These are phyloP conservation scores for Periparus ater DNA, from an alignment of 2,797 vertebrate genomes.

Conservation along the genomic window DNA sequence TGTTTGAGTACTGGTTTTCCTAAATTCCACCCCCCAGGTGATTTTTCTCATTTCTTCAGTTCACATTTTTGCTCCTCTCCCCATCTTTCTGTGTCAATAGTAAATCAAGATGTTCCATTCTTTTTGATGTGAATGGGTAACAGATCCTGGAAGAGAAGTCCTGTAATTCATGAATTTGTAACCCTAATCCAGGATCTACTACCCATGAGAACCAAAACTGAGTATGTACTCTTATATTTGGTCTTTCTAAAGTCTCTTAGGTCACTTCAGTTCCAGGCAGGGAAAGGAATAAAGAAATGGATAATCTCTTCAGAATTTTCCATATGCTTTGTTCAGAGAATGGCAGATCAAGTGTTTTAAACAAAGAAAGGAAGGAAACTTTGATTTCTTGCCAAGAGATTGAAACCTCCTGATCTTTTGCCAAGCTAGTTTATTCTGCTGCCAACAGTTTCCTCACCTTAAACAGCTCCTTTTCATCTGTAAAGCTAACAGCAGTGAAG, in stretches of 20 bases:
- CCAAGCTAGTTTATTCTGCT: slow-evolving; percentile 17
- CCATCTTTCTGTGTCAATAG: not conserved
- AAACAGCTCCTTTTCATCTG: slow-evolving; percentile 18
- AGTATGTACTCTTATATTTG: not conserved
- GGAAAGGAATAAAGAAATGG: not conserved
- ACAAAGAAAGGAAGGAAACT: slow-evolving; percentile 55
- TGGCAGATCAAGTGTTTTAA: slow-evolving; percentile 12
- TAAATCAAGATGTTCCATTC: not conserved
- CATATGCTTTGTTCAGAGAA: not conserved
- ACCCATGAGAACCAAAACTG: not conserved
- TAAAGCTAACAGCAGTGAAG: not conserved
- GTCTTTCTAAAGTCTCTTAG: not conserved
- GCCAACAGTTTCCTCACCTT: slow-evolving; percentile 22
- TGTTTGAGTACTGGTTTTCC: not conserved
- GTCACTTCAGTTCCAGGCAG: not conserved
- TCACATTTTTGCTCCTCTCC: not conserved
- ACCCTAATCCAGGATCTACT: not conserved
- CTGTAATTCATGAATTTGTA: not conserved
- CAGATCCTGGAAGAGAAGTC: not conserved
- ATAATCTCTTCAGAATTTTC: slow-evolving; percentile 7
- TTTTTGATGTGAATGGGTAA: not conserved
- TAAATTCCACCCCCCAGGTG: not conserved
- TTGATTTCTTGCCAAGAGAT: slow-evolving; percentile 37
- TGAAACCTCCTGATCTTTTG: slow-evolving; percentile 11
- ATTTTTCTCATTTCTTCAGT: not conserved